phyloP scores from a whole-genome alignment of 2,797 vertebrate species.

The Falco naumanni region DNA sequence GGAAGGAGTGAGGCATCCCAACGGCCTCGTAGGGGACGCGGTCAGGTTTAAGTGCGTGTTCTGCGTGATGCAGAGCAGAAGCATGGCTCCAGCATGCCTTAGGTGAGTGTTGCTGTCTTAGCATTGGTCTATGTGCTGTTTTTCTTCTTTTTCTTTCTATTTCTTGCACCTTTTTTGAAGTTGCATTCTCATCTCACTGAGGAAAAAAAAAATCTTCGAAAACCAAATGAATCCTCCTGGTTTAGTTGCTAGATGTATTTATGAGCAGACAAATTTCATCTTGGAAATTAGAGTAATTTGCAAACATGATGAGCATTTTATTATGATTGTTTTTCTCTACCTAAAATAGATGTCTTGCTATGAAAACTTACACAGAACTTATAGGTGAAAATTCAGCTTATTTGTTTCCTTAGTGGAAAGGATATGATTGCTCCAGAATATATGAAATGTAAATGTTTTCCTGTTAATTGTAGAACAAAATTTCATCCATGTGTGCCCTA shows the following conservation, averaged over 20 bases:
- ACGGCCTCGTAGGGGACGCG: neutral
- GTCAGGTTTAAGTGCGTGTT: neutral
- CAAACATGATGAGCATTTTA: neutral
- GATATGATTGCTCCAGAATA: neutral
- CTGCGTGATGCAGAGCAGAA: neutral
- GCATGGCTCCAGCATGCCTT: accelerated
- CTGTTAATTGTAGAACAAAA: neutral
- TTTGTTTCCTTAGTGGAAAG: neutral
- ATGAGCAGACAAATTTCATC: neutral
- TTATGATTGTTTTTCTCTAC: neutral
- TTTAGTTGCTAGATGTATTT: neutral
- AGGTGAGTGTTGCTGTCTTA: neutral
- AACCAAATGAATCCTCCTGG: neutral
- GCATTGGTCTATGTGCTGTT: accelerated
- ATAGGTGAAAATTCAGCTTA: neutral
- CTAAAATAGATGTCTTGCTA: neutral
- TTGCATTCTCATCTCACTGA: neutral
- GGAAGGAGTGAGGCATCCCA: neutral
- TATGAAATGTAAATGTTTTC: neutral
- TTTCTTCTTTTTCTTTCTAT: neutral
- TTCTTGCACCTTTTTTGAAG: neutral
- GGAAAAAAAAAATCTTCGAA: neutral
- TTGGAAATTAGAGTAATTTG: neutral
- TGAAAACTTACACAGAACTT: neutral
- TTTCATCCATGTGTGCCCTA: neutral